A percentile compares a stretch with the other conserved stretches of the same genome.
Conservation (phyloP, 64 coral and sea anemone genomes). For the Dendrophyllia cribrosa region DNA sequence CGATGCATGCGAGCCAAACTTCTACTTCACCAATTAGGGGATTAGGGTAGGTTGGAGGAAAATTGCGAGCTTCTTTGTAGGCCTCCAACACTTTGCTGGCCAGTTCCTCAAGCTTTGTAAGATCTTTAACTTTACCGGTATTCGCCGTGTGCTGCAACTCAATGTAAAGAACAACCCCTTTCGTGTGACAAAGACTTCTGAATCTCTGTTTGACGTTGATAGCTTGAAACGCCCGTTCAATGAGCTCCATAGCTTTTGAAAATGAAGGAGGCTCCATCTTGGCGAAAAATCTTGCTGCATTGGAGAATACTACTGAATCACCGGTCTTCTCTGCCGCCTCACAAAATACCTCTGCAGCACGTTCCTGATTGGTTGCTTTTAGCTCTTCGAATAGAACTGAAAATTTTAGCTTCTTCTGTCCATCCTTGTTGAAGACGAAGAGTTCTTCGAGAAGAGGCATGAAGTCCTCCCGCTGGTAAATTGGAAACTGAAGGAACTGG, state of each 20-base stretch:
- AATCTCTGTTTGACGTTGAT: constrained; percentile 30
- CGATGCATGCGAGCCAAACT: constrained; percentile 72
- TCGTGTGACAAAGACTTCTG: constrained; percentile 40
- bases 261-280: constrained; percentile 74
- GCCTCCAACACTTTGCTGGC: constrained; percentile 26
- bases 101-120: neutral
- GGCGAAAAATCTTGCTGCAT: constrained; percentile 78
- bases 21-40: constrained; percentile 85
- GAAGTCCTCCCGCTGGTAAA: constrained; percentile 46
- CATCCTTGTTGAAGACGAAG: constrained; percentile 55
- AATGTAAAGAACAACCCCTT: constrained; percentile 49
- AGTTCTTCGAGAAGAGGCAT: constrained; percentile 62
- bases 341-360: constrained; percentile 61
- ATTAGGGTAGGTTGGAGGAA: constrained; percentile 74
- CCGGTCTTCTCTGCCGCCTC: constrained; percentile 70
- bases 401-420: constrained; percentile 40
- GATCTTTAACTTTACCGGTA: neutral
- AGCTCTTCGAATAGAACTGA: constrained; percentile 73
- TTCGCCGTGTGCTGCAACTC: constrained; percentile 25
- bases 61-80: constrained; percentile 49
- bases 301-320: constrained; percentile 53
- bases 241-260: constrained; percentile 57
- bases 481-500: constrained; percentile 66
- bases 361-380: neutral
- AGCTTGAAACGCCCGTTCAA: constrained; percentile 37